phyloP scores from a whole-genome alignment of 1,140 invertebrate species.

The Cotesia typhae region DNA sequence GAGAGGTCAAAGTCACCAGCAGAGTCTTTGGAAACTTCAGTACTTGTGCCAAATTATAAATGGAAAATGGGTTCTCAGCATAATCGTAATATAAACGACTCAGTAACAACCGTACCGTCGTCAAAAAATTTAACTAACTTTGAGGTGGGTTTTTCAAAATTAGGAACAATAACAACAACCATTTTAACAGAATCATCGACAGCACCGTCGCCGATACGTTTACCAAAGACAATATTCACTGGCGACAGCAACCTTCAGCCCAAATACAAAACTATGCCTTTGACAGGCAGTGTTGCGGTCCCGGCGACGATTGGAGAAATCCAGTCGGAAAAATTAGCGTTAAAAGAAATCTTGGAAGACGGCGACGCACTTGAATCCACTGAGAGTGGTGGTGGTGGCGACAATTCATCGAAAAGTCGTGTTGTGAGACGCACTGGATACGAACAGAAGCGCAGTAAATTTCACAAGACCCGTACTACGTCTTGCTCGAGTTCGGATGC shows the following conservation, averaged over 20 bases:
- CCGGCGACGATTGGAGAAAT: not conserved
- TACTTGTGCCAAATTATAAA: constrained; percentile 46
- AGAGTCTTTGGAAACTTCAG: constrained; percentile 44
- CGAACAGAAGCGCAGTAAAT: constrained; percentile 75
- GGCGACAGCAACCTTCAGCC: constrained; percentile 55
- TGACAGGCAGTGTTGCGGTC: constrained; percentile 56
- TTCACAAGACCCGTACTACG: constrained; percentile 81
- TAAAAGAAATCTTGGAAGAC: constrained; percentile 81
- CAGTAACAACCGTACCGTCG: constrained; percentile 32
- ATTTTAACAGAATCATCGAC: constrained; percentile 68
- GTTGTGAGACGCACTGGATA: constrained; percentile 62
- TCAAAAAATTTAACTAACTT: constrained; percentile 27
- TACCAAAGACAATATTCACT: constrained; percentile 52
- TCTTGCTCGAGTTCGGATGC: constrained; percentile 90
- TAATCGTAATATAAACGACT: constrained; percentile 24
- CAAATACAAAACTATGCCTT: constrained; percentile 70
- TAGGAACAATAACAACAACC: constrained; percentile 53
- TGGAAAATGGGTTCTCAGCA: constrained; percentile 52
- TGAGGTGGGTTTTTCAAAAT: not conserved
- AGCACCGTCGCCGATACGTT: constrained; percentile 67
- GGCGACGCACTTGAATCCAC: constrained; percentile 58
- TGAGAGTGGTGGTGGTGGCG: constrained; percentile 34
- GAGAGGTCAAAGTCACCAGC: constrained; percentile 48
- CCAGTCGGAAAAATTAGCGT: constrained; percentile 65
- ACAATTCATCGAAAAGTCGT: constrained; percentile 48